Conservation (phyloP, 2,797 vertebrate genomes). For the Hoplostethus mediterraneus region DNA sequence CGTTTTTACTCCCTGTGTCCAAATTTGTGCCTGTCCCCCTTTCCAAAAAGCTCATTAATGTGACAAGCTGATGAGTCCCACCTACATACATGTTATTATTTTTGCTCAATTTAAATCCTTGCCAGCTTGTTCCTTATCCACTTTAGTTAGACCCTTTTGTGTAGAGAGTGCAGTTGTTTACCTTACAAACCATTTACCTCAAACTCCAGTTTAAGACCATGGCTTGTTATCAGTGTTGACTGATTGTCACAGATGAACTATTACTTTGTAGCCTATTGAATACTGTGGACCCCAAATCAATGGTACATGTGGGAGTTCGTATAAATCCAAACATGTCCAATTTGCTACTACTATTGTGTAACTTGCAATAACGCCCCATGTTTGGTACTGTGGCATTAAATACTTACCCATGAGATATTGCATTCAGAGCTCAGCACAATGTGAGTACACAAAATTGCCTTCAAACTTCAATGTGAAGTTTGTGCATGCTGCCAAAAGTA, state of each 20-base stretch:
- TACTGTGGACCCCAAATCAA: not conserved
- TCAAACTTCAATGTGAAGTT: not conserved
- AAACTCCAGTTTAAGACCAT: not conserved
- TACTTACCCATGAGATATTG: not conserved
- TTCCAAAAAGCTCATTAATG: constrained; percentile 16
- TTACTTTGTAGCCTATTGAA: not conserved
- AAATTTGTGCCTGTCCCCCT: not conserved
- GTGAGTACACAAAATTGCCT: not conserved
- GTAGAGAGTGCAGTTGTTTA: constrained; percentile 1
- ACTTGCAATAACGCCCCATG: not conserved
- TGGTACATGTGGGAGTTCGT: not conserved
- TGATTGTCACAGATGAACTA: not conserved
- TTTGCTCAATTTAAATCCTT: not conserved
- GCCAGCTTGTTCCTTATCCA: not conserved
- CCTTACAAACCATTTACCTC: not conserved
- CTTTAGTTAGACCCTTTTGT: too few relatives aligned
- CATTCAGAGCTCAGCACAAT: not conserved
- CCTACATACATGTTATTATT: constrained; percentile 11
- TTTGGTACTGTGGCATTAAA: not conserved
- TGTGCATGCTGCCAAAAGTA: not conserved
- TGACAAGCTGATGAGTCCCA: not conserved
- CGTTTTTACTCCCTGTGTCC: not conserved
- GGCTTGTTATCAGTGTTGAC: not conserved
- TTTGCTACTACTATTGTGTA: not conserved
- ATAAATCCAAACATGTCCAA: not conserved